Evolutionary conservation across 1,140 invertebrate species (phyloP).

Genomic region (Bilobella aurantiaca): DNA sequence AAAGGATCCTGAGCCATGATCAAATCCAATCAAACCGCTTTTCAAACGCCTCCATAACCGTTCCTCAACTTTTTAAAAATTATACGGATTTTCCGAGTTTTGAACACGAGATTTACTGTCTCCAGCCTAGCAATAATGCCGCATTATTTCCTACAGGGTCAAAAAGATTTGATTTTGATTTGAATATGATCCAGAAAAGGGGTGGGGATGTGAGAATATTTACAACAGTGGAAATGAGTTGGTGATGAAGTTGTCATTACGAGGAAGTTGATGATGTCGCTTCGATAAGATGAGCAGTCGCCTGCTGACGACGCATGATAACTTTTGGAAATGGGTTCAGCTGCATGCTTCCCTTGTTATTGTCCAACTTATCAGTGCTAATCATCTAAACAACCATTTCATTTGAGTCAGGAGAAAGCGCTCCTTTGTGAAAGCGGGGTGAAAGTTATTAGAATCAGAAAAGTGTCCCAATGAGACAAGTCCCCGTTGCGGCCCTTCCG

Average conservation of each 20-base stretch:
- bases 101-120: neutral
- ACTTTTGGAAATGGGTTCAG: no score
- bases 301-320: neutral
- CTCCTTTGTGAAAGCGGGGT: neutral
- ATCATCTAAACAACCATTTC: conserved; percentile 3
- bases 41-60: no score
- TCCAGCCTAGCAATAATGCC: neutral
- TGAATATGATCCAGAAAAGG: no score
- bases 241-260: neutral
- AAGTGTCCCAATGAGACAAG: neutral
- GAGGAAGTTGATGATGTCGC: neutral
- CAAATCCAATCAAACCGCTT: no score
- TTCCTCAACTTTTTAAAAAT: neutral
- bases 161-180: neutral
- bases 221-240: neutral
- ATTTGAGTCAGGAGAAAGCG: neutral
- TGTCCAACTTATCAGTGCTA: neutral
- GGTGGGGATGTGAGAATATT: neutral
- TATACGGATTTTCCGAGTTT: neutral
- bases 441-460: conserved; percentile 3
- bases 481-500: neutral
- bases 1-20: no score
- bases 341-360: no score
- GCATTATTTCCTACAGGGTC: neutral
- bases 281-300: neutral